Evolutionary conservation across 2,888 invertebrate genomes (phyloP).

Genomic region (Amblyteles armatorius): DNA sequence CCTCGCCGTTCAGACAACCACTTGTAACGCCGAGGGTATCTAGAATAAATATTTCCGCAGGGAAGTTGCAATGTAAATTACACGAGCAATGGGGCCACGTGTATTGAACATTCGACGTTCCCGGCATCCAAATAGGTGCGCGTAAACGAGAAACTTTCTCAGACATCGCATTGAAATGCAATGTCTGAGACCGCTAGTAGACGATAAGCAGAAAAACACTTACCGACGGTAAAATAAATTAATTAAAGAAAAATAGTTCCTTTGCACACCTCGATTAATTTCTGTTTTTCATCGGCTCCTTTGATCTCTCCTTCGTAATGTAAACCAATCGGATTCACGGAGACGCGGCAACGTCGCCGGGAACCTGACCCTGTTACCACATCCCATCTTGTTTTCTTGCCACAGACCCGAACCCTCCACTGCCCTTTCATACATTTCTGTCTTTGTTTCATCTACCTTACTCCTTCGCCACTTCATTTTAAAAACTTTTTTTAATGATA

Average conservation of each 20-base stretch:
- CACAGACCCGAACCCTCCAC: conserved; percentile 52
- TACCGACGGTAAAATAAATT: neutral
- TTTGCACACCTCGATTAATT: neutral
- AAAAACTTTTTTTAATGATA: conserved; percentile 1
- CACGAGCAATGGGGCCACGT: neutral
- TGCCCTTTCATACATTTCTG: conserved; percentile 18
- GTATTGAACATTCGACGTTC: neutral
- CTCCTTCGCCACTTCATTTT: neutral
- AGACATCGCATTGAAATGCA: neutral
- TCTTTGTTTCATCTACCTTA: conserved; percentile 8
- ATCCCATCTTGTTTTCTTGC: conserved; percentile 64
- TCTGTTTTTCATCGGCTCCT: neutral
- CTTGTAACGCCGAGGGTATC: conserved; percentile 28
- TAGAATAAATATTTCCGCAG: conserved; percentile 27
- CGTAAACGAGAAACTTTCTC: neutral
- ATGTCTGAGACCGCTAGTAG: neutral
- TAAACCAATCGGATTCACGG: conserved; percentile 34
- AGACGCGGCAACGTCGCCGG: conserved; percentile 72
- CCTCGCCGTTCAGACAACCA: conserved; percentile 20
- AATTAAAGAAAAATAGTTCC: neutral
- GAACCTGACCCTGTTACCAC: conserved; percentile 75
- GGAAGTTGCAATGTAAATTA: neutral
- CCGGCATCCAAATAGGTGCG: neutral
- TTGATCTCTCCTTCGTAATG: conserved; percentile 7
- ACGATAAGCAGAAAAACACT: neutral